phyloP scores from a whole-genome alignment of 2,113 vertebrate species.

The Vireo altiloquus region DNA sequence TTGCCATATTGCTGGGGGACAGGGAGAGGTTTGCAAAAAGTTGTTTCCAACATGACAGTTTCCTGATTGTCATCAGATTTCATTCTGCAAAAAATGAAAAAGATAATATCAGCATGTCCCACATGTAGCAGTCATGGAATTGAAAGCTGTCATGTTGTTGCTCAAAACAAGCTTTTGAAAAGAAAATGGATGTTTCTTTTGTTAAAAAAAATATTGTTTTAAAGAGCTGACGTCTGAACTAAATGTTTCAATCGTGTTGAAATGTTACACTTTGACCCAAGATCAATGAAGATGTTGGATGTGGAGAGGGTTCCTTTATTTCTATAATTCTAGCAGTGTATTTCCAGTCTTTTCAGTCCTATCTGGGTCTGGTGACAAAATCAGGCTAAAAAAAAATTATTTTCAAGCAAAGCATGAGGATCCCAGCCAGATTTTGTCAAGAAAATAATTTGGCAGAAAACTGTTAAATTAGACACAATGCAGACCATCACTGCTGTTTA shows the following conservation, averaged over 20 bases:
- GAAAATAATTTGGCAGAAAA: background rate
- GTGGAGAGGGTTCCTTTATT: background rate
- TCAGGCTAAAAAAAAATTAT: background rate
- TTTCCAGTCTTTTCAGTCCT: background rate
- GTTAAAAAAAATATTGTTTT: background rate
- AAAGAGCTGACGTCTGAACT: background rate
- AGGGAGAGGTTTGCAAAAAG: background rate
- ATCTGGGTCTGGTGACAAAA: background rate
- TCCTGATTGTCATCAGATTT: constrained; percentile 26
- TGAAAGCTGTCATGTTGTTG: constrained; percentile 34
- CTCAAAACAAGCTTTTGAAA: constrained; percentile 30
- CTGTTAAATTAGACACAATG: background rate
- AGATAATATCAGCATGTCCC: constrained; percentile 32
- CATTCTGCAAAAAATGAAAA: background rate
- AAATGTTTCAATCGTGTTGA: background rate
- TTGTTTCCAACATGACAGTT: constrained; percentile 7
- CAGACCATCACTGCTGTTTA: background rate
- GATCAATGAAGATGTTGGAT: background rate
- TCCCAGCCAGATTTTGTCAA: background rate
- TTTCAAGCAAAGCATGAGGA: background rate
- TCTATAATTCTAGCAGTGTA: background rate
- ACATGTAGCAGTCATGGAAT: background rate
- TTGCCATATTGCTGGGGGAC: background rate
- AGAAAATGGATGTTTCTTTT: constrained; percentile 15
- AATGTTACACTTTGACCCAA: background rate